Percentiles rank a stretch among this genome's conserved stretches.
These are phyloP conservation scores for Pampusana beccarii DNA, from an alignment of 2,113 vertebrate genomes.

Conservation along the genomic window DNA sequence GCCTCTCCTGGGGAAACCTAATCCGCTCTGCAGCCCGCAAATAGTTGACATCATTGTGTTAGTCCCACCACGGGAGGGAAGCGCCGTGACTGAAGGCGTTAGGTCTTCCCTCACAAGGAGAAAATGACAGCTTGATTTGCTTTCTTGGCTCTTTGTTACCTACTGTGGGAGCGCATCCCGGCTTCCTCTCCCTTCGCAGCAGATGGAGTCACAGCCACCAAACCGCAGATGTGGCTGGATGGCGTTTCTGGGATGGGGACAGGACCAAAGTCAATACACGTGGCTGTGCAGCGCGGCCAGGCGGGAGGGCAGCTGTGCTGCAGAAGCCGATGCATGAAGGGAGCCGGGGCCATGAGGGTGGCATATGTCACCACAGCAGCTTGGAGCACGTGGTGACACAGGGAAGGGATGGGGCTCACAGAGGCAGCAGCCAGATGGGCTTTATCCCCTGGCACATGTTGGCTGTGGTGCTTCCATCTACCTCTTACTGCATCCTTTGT, in stretches of 20 bases:
- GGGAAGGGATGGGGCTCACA: neutral
- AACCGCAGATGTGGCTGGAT: neutral
- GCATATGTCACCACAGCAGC: neutral
- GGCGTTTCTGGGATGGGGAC: neutral
- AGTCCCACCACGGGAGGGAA: constrained; percentile 1
- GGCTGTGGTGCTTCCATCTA: neutral
- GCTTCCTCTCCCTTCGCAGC: neutral
- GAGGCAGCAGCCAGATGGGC: neutral
- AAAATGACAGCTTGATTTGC: constrained; percentile 38
- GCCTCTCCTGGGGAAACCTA: constrained; percentile 20
- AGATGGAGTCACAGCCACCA: neutral
- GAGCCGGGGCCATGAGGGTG: neutral
- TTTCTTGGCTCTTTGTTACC: constrained; percentile 39
- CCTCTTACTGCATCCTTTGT: neutral
- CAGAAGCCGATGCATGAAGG: neutral
- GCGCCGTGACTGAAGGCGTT: neutral
- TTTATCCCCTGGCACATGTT: neutral
- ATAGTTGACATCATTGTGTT: constrained; percentile 44
- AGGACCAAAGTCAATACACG: neutral
- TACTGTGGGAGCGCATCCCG: neutral
- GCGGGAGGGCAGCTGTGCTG: neutral
- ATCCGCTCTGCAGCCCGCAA: neutral
- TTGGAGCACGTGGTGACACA: neutral
- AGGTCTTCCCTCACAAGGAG: constrained; percentile 11
- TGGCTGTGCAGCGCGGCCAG: accelerated